phyloP scores from a whole-genome alignment of 1,140 invertebrate genomes.

The Drosophila kikkawai region DNA sequence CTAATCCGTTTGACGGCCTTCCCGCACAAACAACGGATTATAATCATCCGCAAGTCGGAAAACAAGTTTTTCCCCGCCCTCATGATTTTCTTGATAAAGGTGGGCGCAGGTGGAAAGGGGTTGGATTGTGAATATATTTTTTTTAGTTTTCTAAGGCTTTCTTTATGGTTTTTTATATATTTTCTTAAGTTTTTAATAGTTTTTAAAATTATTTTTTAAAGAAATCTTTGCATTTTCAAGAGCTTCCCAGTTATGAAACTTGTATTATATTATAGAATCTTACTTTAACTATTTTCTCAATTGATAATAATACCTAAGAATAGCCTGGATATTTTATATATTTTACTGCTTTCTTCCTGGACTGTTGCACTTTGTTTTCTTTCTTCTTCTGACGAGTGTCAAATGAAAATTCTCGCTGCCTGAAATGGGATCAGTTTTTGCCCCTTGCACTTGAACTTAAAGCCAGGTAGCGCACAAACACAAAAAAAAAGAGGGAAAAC shows the following conservation, averaged over 20 bases:
- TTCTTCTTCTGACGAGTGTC: slow-evolving; percentile 44
- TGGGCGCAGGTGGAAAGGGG: background rate
- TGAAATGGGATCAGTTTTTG: slow-evolving; percentile 37
- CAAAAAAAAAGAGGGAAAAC: background rate
- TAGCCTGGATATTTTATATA: background rate
- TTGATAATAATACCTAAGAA: background rate
- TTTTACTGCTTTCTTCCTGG: background rate
- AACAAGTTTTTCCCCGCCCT: slow-evolving; percentile 12
- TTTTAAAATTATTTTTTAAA: background rate
- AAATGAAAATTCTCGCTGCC: slow-evolving; percentile 24
- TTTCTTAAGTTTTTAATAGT: background rate
- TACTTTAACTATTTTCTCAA: background rate
- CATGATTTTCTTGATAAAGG: slow-evolving; percentile 11
- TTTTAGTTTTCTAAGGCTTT: background rate
- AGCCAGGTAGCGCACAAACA: slow-evolving; percentile 44
- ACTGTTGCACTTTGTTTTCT: slow-evolving; percentile 27
- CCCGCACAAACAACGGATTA: slow-evolving; percentile 70
- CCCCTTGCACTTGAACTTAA: slow-evolving; percentile 74
- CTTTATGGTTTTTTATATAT: background rate
- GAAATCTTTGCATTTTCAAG: too few species aligned
- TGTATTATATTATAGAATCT: background rate
- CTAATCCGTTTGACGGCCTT: slow-evolving; percentile 69
- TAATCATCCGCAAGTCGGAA: slow-evolving; percentile 61
- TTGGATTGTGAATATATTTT: background rate
- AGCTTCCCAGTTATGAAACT: too few species aligned